A percentile compares a stretch with the other conserved stretches of the same genome.
Conservation (phyloP, 2,113 vertebrate species). For the Chionis minor region DNA sequence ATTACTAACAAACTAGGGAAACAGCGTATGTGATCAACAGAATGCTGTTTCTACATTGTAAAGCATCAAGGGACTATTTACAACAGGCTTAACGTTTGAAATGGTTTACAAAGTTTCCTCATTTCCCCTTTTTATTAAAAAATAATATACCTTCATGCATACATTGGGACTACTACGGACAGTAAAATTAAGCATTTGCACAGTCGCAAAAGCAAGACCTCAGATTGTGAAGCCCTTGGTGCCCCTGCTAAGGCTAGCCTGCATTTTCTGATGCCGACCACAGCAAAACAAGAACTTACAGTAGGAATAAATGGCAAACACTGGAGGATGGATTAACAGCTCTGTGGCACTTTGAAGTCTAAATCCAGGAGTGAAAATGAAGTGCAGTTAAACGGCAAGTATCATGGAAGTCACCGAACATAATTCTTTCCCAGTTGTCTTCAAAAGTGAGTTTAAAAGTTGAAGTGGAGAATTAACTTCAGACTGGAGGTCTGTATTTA, state of each 20-base stretch:
- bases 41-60: neutral
- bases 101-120: neutral
- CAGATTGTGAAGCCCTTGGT: neutral
- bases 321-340: neutral
- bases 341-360: conserved; percentile 16
- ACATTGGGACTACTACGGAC: neutral
- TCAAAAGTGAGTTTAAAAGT: conserved; percentile 39
- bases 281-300: neutral
- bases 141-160: neutral
- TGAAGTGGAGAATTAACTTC: conserved; percentile 60
- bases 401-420: conserved; percentile 2
- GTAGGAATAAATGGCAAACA: neutral
- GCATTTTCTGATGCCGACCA: neutral
- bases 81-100: neutral
- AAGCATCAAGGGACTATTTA: neutral
- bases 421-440: conserved; percentile 8
- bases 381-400: neutral
- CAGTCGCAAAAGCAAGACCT: neutral
- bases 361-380: neutral
- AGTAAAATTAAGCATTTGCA: neutral
- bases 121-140: neutral
- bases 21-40: neutral
- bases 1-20: neutral
- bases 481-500: conserved; percentile 57
- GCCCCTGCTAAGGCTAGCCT: neutral